Base-by-base conservation (phyloP, 2,888 invertebrate genomes). In the Microctonus brassicae region DNA sequence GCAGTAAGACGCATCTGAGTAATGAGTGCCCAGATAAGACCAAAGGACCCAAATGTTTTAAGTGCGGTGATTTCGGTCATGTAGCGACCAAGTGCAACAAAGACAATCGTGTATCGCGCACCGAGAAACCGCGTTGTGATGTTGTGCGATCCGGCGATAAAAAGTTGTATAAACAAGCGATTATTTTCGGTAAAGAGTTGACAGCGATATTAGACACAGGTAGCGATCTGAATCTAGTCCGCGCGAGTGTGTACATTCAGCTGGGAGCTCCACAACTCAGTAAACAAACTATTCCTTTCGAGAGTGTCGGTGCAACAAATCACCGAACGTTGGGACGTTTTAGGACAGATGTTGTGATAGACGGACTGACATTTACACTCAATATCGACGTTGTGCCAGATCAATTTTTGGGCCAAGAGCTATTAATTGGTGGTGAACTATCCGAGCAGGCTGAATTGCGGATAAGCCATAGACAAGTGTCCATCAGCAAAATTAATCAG, bases 321-420 rank as follows among this genome's bases (percentile, higher is more conserved):
- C 20, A 61, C 2, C 17, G 47, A 13, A 76, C 76, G 3, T 60
- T 75, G 10, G 76, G 73, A 58, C 33, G 72, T 17, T 71, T 73
- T 3, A 26, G 1, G 7, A 52, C 72, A 10, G 42, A 73, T 1
- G 29, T 73, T 11, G n/a, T 47, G 7, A 61, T 73, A n/a, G 72
- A 76, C 24, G 70, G 29, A 1, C 10, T 73, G 22, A 33, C 13
- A 9, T 69, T 76, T 33, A 20, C 11, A 7, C 71, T 73, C 10
- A 24, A 64, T 9, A 36, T 75, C 11, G 67, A 75, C 24, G 73
- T 75, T 2, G 72, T 75, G n/a, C 64, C 72, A 1, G 73, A 76
- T 39, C 58, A 71, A 1, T 63, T 42, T 33, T 64, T 67, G 6
- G 70, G 66, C n/a, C 70, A 75, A 29, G 72, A 72, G 70, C 29